Evolutionary conservation across 1,140 invertebrate genomes (phyloP), one percentile per base, ranked within the genome.

Genomic region (Pygmarrhopalites habei): DNA sequence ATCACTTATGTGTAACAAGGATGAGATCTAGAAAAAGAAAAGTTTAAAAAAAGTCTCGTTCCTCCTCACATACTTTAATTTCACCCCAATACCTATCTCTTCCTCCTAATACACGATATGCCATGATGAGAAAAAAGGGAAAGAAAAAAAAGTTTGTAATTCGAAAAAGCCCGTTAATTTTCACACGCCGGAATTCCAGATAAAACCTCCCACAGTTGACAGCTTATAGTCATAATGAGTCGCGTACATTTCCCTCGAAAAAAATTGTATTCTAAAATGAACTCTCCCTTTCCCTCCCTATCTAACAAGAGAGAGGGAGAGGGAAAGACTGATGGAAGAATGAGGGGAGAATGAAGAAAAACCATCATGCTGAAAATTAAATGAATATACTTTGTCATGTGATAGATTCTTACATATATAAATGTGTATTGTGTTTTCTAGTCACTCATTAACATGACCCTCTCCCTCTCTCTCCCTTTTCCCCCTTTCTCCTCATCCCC

Each of bases 131-230:
- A n/a, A n/a, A n/a, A n/a, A n/a, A n/a, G n/a, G n/a, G 43, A 56
- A 46, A 35, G 30, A 43, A 57, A 46, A 51, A 62, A 57, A 65
- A 60, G 26, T 65, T 65, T 65, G 51, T 60, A 65, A 60, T 55
- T 57, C 44, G 32, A 62, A 35, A 58, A 60, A 56, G 51, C 57
- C 65, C 65, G 60, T 67, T 67, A 67, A 67, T 67, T 67, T 59
- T 67, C 65, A 59, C 65, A 67, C 65, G 65, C 60, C 65, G 65
- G 65, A 67, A 67, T 62, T 66, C 46, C 64, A 62, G 64, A 66
- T 66, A 66, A 66, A 66, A n/a, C 53, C 60, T 62, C 58, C 53
- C n/a, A n/a, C n/a, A 61, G 44, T 57, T 58, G 63, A 65, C 57
- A 65, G 57, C 61, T 64, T 58, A 64, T 56, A 64, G 47, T 64